phyloP scores from a whole-genome alignment of 2,888 invertebrate genomes.

The Clepsis dumicolana region DNA sequence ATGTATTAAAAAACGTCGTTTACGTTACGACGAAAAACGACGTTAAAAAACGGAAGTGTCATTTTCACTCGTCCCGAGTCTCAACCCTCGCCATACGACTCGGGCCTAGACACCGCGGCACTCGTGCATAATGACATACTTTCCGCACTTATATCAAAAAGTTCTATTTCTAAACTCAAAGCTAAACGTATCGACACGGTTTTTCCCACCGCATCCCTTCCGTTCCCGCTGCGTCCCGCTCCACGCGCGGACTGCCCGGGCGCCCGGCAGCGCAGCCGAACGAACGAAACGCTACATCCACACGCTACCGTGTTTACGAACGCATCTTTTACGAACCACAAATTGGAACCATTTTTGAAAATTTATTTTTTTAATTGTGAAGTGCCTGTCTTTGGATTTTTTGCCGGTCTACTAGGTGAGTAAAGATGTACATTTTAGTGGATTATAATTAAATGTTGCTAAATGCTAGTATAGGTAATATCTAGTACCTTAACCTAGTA shows the following conservation, averaged over 20 bases:
- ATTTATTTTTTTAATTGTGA: constrained; percentile 52
- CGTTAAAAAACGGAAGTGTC: no score
- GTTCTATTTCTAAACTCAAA: neutral
- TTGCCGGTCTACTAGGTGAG: constrained; percentile 56
- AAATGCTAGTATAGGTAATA: no score
- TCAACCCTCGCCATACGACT: no score
- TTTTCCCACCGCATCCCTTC: constrained; percentile 59
- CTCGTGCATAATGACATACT: no score
- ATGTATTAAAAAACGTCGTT: no score
- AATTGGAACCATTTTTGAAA: constrained; percentile 47
- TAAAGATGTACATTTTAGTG: neutral
- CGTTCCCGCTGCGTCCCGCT: constrained; percentile 57
- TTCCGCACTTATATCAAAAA: no score
- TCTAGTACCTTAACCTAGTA: no score
- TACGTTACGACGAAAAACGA: no score
- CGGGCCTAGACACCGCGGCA: no score
- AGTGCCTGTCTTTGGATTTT: constrained; percentile 66
- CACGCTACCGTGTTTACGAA: constrained; percentile 78
- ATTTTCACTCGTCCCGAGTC: no score
- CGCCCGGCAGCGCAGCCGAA: constrained; percentile 82
- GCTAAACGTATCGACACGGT: constrained; percentile 52
- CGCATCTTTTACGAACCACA: constrained; percentile 54
- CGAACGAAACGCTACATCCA: constrained; percentile 74
- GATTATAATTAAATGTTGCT: neutral
- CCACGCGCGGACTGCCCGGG: constrained; percentile 71